Base-by-base conservation (phyloP, 2,797 vertebrate species). In the Callimico goeldii region DNA sequence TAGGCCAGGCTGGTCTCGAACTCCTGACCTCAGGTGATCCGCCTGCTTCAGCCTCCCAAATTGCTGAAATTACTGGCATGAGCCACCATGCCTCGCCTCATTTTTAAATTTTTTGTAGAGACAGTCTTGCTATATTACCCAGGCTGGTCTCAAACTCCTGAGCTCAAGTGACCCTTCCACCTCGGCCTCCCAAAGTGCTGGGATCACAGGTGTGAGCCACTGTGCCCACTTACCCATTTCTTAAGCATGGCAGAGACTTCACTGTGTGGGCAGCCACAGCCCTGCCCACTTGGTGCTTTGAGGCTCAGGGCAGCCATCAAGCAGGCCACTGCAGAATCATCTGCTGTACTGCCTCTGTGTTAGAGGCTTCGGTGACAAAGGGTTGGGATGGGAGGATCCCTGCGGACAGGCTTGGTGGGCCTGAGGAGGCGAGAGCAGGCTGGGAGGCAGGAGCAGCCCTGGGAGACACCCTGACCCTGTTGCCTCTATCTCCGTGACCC, bases 231-330 rank as follows among this genome's bases (percentile, higher is more conserved):
- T 10, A 70, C 8, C 28, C 20, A n/a, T 55, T 50, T 3, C 28
- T 50, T 2, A 10, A 3, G 12, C 0, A 1, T 0, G 36, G n/a
- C 83, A 12, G 41, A 36, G 33, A 30, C 5, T 19, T 1, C 0
- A 24, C 52, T 5, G 0, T 8, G 19, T 10, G 4, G 17, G 58
- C 61, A 11, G 52, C 87, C n/a, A 12, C 20, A 3, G 76, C 70
- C 57, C 48, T 30, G 48, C n/a, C 67, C 22, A 76, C 36, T 0
- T 0, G 2, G 61, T 1, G 36, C 52, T 61, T 61, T 2, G 24
- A 13, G 8, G 46, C 20, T 30, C 13, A 28, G 11, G 39, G 50
- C 15, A 19, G 28, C 28, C 76, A 5, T 4, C 55, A 57, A 7
- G 39, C 26, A 22, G 39, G 1, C 0, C 22, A 26, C 0, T 48